Evolutionary conservation across 1,140 invertebrate genomes (phyloP).

Genomic region (fruit fly (Drosophila melanogaster)): Release_6_plus_ISO1_MT NT_033777.3:11097001-11097500

Average conservation of each 20-base stretch:
- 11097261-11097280: slow-evolving; percentile 17
- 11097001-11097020: slow-evolving; percentile 46
- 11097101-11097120: background rate
- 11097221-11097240: slow-evolving; percentile 37
- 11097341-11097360: slow-evolving; percentile 83
- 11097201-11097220: slow-evolving; percentile 33
- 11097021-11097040: slow-evolving; percentile 36
- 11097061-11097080: slow-evolving; percentile 58
- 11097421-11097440: slow-evolving; percentile 38
- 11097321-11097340: slow-evolving; percentile 81
- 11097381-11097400: slow-evolving; percentile 62
- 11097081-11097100: background rate
- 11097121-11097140: slow-evolving; percentile 55
- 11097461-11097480: slow-evolving; percentile 1
- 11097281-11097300: slow-evolving; percentile 5
- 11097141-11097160: slow-evolving; percentile 34
- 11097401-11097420: slow-evolving; percentile 73
- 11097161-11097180: slow-evolving; percentile 72
- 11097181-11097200: slow-evolving; percentile 74
- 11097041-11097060: slow-evolving; percentile 63
- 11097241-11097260: slow-evolving; percentile 14
- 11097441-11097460: slow-evolving; percentile 17
- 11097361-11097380: slow-evolving; percentile 83
- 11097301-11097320: slow-evolving; percentile 13
- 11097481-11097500: slow-evolving; percentile 61